Conservation (phyloP, 2,113 vertebrate genomes). For the Gila orcuttii region DNA sequence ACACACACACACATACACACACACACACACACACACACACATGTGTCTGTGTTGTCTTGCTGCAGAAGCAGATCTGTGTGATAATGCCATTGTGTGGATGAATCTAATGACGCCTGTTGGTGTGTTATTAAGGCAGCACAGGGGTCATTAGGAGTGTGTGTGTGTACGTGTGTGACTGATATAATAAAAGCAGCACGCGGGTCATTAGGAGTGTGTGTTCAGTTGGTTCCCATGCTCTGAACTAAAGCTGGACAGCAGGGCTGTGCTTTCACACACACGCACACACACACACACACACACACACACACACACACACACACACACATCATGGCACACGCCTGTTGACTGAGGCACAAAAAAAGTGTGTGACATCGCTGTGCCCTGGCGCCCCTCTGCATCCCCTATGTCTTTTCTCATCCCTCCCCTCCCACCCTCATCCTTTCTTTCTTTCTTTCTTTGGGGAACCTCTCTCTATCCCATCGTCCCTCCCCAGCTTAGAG, state of each 20-base stretch:
- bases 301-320: conserved; percentile 64
- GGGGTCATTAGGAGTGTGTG: conserved; percentile 66
- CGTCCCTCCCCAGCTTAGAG: conserved; percentile 34
- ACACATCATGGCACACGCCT: conserved; percentile 77
- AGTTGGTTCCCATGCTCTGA: conserved; percentile 56
- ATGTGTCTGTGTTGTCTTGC: neutral
- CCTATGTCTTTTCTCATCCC: conserved; percentile 51
- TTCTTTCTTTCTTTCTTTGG: conserved; percentile 29
- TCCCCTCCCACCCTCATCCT: conserved; percentile 26
- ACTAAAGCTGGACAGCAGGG: conserved; percentile 72
- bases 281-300: conserved; percentile 57
- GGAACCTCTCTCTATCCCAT: conserved; percentile 10
- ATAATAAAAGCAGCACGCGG: conserved; percentile 77
- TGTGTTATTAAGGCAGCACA: conserved; percentile 78
- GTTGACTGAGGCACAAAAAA: conserved; percentile 79
- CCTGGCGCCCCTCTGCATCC: conserved; percentile 62
- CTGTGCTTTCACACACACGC: conserved; percentile 64
- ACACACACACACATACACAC: conserved; percentile 4
- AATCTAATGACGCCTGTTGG: conserved; percentile 78
- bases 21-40: neutral
- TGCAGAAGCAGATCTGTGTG: conserved; percentile 25
- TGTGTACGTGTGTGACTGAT: conserved; percentile 66
- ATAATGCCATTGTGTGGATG: conserved; percentile 63
- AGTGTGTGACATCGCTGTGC: conserved; percentile 69
- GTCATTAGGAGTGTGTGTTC: conserved; percentile 67